Base-by-base conservation (phyloP, 2,113 vertebrate genomes). In the Nibea coibor region DNA sequence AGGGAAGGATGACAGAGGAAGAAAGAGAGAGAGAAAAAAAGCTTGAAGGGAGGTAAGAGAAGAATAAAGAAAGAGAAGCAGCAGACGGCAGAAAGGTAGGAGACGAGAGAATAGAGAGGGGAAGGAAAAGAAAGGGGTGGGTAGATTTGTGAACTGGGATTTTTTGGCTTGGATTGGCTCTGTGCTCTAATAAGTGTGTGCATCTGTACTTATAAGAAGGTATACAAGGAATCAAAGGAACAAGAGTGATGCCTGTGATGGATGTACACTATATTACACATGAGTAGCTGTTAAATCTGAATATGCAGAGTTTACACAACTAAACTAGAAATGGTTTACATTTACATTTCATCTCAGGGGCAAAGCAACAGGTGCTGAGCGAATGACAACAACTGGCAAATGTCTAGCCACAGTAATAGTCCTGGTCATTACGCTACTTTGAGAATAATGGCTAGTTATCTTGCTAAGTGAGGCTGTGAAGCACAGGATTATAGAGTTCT, bases 81-180 rank as follows among this genome's bases (percentile, higher is more conserved):
- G 54, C 48, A 72, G 22, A 86, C 54, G n/a, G 47, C 45, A 64
- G 12, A 6, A 20, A 56, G 47, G 53, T 71, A 57, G 70, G 39
- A 47, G 28, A 26, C 28, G 19, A 26, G 35, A 63, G 31, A 66
- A 61, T 15, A 42, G 56, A 57, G n/a, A 24, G 19, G 3, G 17
- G 24, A 14, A 45, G 14, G 15, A 72, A 10, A 43, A 10, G 6
- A 17, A 28, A 45, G n/a, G 35, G 7, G 15, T 39, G 20, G 65
- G 17, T 19, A 66, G 24, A 45, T 70, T 24, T 42, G 20, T 57
- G 35, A 57, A 26, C n/a, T 56, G 20, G 16, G 17, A 61, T 35
- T 59, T 35, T 31, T 10, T 2, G 28, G 28, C 10, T n/a, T 51
- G 28, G 58, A 62, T 14, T 42, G 58, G 45, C 56, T 45, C 19